Evolutionary conservation across 2,113 vertebrate genomes (phyloP).

Genomic region (Thermophis baileyi): DNA sequence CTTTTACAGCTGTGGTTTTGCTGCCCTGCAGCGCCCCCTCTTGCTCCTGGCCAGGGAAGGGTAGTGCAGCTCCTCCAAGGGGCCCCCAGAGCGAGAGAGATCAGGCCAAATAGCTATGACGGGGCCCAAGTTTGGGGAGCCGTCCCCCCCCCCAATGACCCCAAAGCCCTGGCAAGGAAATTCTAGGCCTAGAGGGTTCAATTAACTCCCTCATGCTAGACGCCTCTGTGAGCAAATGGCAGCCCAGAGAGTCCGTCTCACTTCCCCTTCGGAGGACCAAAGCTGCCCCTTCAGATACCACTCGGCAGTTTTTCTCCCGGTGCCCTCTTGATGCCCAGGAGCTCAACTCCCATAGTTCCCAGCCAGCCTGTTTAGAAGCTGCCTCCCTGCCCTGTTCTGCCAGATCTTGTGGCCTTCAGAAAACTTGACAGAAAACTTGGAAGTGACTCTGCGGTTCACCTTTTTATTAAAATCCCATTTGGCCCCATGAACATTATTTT

Average conservation of each 20-base stretch:
- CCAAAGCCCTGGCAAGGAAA: not conserved
- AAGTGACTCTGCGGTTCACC: not conserved
- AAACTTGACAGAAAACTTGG: not conserved
- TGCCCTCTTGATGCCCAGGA: not conserved
- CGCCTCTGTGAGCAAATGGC: not conserved
- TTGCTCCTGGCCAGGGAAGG: not conserved
- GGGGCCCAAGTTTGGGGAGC: not conserved
- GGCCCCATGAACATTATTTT: not conserved
- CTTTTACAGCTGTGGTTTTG: not conserved
- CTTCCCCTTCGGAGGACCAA: not conserved
- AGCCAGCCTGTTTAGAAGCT: not conserved
- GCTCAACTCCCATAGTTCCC: not conserved
- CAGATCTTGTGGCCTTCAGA: not conserved
- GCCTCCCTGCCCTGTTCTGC: not conserved
- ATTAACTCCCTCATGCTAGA: not conserved
- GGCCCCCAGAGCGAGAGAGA: not conserved
- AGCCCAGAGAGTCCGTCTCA: not conserved
- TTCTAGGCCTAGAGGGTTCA: not conserved
- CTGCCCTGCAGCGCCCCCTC: not conserved
- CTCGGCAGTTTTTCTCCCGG: not conserved
- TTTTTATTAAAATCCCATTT: not conserved
- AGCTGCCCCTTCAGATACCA: rapidly evolving
- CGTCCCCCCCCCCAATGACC: not conserved
- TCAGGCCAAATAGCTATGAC: not conserved
- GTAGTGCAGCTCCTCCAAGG: not conserved